Conservation (phyloP, 2,888 invertebrate species). For the Tanytarsus gracilentus region DNA sequence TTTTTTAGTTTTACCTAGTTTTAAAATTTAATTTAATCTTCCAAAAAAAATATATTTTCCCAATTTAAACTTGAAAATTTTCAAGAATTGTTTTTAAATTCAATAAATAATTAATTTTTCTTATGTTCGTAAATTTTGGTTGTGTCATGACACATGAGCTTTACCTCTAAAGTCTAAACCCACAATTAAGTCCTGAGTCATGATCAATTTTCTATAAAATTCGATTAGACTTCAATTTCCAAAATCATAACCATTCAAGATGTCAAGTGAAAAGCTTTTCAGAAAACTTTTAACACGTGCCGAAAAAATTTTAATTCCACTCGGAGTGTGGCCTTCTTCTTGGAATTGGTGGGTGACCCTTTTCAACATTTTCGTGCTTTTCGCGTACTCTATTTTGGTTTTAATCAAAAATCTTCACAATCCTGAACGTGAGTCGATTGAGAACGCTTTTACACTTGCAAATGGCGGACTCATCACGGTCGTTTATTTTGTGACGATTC, state of each 20-base stretch:
- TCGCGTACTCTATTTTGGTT: not conserved
- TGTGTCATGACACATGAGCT: no score
- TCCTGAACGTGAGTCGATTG: not conserved
- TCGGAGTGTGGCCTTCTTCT: not conserved
- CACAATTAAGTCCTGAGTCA: no score
- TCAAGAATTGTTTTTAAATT: no score
- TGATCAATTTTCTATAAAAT: no score
- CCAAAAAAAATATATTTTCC: no score
- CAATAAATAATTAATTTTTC: no score
- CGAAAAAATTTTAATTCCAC: not conserved
- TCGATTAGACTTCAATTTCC: no score
- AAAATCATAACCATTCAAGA: not conserved
- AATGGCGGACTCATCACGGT: slow-evolving; percentile 1
- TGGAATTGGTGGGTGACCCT: not conserved
- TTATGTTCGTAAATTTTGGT: no score
- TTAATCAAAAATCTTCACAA: not conserved
- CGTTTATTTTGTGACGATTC: not conserved
- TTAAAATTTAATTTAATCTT: no score
- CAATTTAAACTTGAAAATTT: no score
- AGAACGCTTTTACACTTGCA: not conserved
- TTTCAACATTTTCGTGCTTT: not conserved
- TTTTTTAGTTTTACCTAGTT: no score
- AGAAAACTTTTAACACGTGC: not conserved
- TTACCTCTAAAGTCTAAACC: no score
- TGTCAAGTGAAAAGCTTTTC: not conserved